A percentile compares a stretch with the other conserved stretches of the same genome.
Conservation (phyloP, 2,888 invertebrate species). For the Tryphoninae sp. region DNA sequence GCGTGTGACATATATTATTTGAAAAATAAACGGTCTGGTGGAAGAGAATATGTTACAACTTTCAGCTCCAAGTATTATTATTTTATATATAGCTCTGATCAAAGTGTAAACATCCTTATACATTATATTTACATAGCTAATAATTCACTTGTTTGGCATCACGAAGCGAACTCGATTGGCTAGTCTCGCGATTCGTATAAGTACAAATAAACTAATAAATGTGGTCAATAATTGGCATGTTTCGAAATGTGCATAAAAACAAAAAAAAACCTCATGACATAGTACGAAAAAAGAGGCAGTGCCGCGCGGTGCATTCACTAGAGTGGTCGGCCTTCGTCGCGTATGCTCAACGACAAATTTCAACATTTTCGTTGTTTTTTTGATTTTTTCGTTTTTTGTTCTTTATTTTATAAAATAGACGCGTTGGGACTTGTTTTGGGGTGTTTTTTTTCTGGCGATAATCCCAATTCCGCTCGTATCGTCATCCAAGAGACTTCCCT, state of each 20-base stretch:
- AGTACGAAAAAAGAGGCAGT: neutral
- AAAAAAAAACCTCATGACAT: conserved; percentile 19
- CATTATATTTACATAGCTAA: conserved; percentile 57
- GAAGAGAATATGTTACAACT: conserved; percentile 17
- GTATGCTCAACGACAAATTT: neutral
- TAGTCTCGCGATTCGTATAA: conserved; percentile 47
- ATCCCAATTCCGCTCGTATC: conserved; percentile 79
- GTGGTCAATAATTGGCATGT: conserved; percentile 11
- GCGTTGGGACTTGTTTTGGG: conserved; percentile 69
- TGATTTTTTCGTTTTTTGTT: neutral
- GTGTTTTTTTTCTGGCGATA: conserved; percentile 71
- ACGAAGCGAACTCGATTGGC: conserved; percentile 18
- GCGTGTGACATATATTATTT: conserved; percentile 1
- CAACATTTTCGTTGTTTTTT: neutral
- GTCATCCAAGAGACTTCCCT: conserved; percentile 79
- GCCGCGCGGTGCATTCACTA: neutral
- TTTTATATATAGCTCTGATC: conserved; percentile 13
- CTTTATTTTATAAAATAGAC: conserved; percentile 22
- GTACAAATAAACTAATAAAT: conserved; percentile 54
- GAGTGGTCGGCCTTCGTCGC: no score
- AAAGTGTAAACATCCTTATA: conserved; percentile 53
- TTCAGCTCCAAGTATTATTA: conserved; percentile 30
- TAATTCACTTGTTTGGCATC: neutral
- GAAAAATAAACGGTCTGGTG: conserved; percentile 39
- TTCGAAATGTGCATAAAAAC: conserved; percentile 10